Conservation (phyloP, 2,113 vertebrate genomes). For the Mustelus asterias region DNA sequence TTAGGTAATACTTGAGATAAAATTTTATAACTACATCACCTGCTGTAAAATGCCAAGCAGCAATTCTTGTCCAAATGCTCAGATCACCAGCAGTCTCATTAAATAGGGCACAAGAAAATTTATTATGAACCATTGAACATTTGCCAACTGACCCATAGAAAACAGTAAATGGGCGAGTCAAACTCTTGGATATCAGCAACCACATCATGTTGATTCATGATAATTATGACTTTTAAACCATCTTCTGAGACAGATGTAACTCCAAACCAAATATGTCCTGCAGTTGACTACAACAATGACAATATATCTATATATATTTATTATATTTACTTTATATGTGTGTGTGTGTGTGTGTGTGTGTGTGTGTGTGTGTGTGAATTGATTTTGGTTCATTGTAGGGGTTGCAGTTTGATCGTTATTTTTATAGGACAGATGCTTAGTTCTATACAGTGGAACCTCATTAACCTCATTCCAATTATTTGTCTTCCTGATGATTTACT, state of each 20-base stretch:
- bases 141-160: background rate
- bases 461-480: slow-evolving; percentile 21
- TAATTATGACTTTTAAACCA: background rate
- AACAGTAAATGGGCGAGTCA: background rate
- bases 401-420: background rate
- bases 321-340: background rate
- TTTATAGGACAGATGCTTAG: background rate
- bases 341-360: background rate
- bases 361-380: background rate
- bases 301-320: background rate
- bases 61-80: background rate
- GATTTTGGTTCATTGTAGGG: background rate
- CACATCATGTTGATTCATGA: background rate
- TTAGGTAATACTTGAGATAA: background rate
- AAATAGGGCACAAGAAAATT: background rate
- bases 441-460: background rate
- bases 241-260: background rate
- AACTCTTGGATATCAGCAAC: background rate
- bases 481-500: background rate
- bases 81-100: background rate
- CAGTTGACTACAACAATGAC: background rate
- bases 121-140: background rate
- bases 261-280: background rate
- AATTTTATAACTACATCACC: background rate
- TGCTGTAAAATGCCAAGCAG: background rate